Percentiles rank a stretch among this genome's conserved stretches.
phyloP scores from a whole-genome alignment of 2,113 vertebrate genomes.

The Vireo altiloquus region DNA sequence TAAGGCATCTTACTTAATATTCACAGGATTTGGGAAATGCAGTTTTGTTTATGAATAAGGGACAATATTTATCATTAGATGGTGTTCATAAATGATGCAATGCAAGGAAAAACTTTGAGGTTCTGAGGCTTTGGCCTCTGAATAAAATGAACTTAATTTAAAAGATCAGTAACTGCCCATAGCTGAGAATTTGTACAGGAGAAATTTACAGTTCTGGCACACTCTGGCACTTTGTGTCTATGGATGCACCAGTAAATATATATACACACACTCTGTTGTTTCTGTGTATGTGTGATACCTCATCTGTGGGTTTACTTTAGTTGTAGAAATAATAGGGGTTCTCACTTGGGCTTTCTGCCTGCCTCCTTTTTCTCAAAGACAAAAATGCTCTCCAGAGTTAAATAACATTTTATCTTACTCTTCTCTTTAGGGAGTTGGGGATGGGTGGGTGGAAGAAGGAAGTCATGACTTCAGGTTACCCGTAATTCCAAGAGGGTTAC shows the following conservation, averaged over 20 bases:
- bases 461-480: background rate
- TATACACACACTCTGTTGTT: accelerated
- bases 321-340: background rate
- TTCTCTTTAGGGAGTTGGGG: background rate
- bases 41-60: background rate
- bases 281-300: background rate
- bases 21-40: background rate
- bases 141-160: background rate
- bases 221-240: background rate
- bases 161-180: background rate
- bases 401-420: background rate
- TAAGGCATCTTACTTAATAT: background rate
- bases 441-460: background rate
- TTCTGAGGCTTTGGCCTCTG: background rate
- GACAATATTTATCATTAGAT: background rate
- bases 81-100: background rate
- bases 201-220: background rate
- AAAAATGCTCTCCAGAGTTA: background rate
- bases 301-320: background rate
- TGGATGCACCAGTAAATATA: background rate
- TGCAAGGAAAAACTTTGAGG: background rate
- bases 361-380: background rate
- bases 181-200: background rate
- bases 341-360: background rate
- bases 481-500: background rate